These are phyloP conservation scores for Passer domesticus DNA, from an alignment of 2,113 vertebrate species.

Conservation along the genomic window DNA sequence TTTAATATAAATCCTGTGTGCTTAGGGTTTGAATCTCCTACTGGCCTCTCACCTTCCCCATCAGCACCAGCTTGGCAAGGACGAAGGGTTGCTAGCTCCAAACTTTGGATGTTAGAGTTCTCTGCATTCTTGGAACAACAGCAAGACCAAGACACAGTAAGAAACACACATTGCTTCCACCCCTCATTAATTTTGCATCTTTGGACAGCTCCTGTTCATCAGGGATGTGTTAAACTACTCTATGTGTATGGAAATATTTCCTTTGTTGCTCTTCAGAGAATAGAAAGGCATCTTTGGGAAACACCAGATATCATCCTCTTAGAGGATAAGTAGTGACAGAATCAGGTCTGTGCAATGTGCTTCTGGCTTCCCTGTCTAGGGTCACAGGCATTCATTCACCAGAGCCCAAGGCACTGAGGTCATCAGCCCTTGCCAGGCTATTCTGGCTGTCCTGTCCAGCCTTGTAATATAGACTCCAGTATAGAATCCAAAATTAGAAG, in stretches of 20 bases:
- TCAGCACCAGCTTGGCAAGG: slow-evolving; percentile 89
- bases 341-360: background rate
- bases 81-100: slow-evolving; percentile 89
- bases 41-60: slow-evolving; percentile 80
- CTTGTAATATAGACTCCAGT: background rate
- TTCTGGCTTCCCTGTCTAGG: background rate
- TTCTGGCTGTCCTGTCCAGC: background rate
- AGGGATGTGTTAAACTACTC: background rate
- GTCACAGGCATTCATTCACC: background rate
- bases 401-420: background rate
- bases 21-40: slow-evolving; percentile 86
- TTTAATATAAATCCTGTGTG: background rate
- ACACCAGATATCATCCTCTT: background rate
- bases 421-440: background rate
- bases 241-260: background rate
- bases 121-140: slow-evolving; percentile 94
- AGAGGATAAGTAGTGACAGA: background rate
- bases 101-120: slow-evolving; percentile 94
- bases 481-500: background rate
- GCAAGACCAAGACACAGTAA: slow-evolving; percentile 89
- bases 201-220: background rate
- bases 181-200: background rate
- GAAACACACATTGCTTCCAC: slow-evolving; percentile 39
- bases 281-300: background rate
- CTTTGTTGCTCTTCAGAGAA: background rate